Percentiles rank a stretch among this genome's conserved stretches.
These are phyloP conservation scores for Ptychobarbus kaznakovi DNA, from an alignment of 2,797 vertebrate genomes.

Conservation along the genomic window DNA sequence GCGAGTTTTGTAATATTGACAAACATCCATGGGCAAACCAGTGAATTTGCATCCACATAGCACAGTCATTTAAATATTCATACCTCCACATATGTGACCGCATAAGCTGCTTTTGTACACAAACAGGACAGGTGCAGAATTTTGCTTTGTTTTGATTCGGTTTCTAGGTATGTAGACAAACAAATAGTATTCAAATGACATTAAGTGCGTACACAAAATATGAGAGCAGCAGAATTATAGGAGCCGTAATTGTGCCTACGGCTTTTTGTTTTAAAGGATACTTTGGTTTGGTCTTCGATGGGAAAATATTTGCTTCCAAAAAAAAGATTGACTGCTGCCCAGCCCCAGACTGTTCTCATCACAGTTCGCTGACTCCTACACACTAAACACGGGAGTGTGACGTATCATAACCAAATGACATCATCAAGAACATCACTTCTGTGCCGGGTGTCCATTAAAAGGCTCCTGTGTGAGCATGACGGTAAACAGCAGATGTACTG, in stretches of 20 bases:
- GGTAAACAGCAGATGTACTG: constrained; percentile 40
- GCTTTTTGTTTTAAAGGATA: background rate
- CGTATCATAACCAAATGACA: background rate
- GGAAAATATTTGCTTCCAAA: constrained; percentile 11
- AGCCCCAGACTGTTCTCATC: constrained; percentile 11
- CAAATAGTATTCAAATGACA: constrained; percentile 21
- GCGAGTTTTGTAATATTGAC: constrained; percentile 11
- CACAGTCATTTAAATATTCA: background rate
- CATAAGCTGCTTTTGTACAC: background rate
- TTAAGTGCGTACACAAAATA: constrained; percentile 8
- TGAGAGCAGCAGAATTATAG: background rate
- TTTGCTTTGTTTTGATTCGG: background rate
- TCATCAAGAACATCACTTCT: constrained; percentile 5
- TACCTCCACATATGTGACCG: background rate
- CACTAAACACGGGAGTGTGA: background rate
- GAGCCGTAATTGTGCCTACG: background rate
- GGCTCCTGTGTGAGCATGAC: constrained; percentile 3
- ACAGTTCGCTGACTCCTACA: background rate
- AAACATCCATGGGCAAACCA: constrained; percentile 18
- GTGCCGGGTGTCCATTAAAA: constrained; percentile 26
- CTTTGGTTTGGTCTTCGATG: background rate
- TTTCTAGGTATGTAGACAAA: background rate
- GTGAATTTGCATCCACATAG: background rate
- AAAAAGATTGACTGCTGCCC: background rate
- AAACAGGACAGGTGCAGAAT: background rate